A percentile compares a stretch with the other conserved stretches of the same genome.
phyloP scores from a whole-genome alignment of 2,797 vertebrate species.

The Naso thynnoides region DNA sequence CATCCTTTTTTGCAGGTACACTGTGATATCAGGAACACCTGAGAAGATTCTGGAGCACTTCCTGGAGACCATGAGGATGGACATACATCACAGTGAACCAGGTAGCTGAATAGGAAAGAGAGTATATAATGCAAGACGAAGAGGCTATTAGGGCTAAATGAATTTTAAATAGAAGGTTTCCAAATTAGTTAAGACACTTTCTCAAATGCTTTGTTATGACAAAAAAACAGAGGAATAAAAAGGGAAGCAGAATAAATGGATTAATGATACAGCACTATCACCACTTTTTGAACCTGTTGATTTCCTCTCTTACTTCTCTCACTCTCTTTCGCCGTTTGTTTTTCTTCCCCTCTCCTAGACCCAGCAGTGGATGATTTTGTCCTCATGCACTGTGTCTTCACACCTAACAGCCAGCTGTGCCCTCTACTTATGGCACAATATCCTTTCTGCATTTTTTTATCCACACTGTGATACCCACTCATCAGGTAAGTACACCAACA shows the following conservation, averaged over 20 bases:
- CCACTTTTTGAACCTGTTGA: neutral
- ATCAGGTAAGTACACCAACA: too few relatives aligned
- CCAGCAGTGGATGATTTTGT: constrained; percentile 95
- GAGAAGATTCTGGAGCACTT: constrained; percentile 99
- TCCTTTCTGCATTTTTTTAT: constrained; percentile 85
- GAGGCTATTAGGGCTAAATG: neutral
- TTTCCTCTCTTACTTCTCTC: neutral
- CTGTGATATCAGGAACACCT: constrained; percentile 98
- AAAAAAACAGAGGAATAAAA: neutral
- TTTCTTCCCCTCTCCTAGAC: constrained; percentile 81
- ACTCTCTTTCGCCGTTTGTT: constrained; percentile 24
- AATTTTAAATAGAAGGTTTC: constrained; percentile 1
- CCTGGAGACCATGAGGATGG: constrained; percentile 96
- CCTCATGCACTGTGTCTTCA: constrained; percentile 98
- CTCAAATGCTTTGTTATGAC: neutral
- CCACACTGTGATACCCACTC: too few relatives aligned
- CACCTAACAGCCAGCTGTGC: constrained; percentile 95
- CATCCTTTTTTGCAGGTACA: constrained; percentile 87
- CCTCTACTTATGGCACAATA: constrained; percentile 97
- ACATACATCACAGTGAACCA: constrained; percentile 92
- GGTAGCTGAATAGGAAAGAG: constrained; percentile 62
- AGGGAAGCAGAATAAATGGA: neutral
- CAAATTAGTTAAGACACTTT: neutral
- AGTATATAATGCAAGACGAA: neutral
- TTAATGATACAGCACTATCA: neutral